Evolutionary conservation across 2,888 invertebrate species (phyloP).

Genomic region (Incurvaria masculella): DNA sequence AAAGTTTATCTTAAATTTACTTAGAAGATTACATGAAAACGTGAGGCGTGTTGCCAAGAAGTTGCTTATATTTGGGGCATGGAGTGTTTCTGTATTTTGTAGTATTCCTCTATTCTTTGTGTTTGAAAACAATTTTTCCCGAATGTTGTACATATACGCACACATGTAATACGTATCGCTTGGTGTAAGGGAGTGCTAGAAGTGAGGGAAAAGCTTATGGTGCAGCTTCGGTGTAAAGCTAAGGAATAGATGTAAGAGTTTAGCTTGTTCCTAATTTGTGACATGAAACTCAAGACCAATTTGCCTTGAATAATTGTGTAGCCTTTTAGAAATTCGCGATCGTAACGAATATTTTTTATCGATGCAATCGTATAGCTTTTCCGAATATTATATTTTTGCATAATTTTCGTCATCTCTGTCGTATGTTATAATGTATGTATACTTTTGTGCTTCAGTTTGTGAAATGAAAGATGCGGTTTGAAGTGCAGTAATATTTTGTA

Average conservation of each 20-base stretch:
- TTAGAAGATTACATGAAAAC: too few species aligned
- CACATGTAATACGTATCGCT: slow-evolving; percentile 2
- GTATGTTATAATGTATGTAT: slow-evolving; percentile 36
- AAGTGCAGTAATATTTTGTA: slow-evolving; percentile 57
- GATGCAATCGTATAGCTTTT: slow-evolving; percentile 42
- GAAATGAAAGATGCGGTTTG: slow-evolving; percentile 47
- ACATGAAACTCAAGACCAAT: slow-evolving; percentile 53
- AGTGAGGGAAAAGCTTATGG: slow-evolving; percentile 9
- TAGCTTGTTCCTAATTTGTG: slow-evolving; percentile 49
- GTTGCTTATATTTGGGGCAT: too few species aligned
- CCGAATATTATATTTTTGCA: slow-evolving; percentile 48
- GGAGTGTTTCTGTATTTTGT: background rate
- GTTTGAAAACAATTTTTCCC: background rate
- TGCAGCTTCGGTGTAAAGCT: slow-evolving; percentile 25
- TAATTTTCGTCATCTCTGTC: slow-evolving; percentile 46
- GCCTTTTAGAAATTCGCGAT: slow-evolving; percentile 48
- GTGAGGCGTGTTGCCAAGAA: too few species aligned
- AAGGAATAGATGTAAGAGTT: slow-evolving; percentile 45
- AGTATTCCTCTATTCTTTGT: background rate
- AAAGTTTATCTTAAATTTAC: background rate
- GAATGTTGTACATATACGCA: background rate
- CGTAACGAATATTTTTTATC: slow-evolving; percentile 50
- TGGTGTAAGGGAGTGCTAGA: slow-evolving; percentile 20
- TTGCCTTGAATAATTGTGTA: slow-evolving; percentile 56
- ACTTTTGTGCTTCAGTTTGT: slow-evolving; percentile 55